Evolutionary conservation across 1,140 invertebrate genomes (phyloP).

Genomic region (Caerostris extrusa): DNA sequence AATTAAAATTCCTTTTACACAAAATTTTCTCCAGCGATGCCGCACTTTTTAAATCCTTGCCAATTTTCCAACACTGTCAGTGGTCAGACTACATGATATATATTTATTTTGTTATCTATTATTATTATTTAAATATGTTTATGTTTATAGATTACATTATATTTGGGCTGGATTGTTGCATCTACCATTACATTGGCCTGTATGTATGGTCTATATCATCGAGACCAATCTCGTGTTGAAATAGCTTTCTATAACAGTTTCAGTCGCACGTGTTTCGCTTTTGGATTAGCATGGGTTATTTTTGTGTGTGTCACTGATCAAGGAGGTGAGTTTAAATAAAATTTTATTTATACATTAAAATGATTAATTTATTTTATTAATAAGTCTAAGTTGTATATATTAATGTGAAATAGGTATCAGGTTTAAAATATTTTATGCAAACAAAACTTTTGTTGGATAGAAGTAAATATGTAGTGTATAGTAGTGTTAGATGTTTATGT

Average conservation of each 20-base stretch:
- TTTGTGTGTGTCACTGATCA: slow-evolving; percentile 45
- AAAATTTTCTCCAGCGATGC: no score
- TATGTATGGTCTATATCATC: slow-evolving; percentile 23
- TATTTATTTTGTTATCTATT: not conserved
- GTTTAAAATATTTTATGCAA: no score
- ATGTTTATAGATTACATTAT: not conserved
- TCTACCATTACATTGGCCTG: not conserved
- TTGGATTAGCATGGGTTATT: slow-evolving; percentile 43
- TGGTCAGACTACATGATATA: not conserved
- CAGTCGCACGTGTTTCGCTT: slow-evolving; percentile 3
- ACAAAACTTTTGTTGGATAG: no score
- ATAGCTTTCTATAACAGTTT: slow-evolving; percentile 32
- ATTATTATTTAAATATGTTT: not conserved
- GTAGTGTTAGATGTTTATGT: no score
- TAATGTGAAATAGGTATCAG: no score
- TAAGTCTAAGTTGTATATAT: no score
- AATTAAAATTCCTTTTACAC: no score
- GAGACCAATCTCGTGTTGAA: not conserved
- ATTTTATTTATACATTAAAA: no score
- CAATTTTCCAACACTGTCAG: no score
- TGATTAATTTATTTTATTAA: no score
- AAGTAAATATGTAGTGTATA: no score
- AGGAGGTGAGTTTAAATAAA: slow-evolving; percentile 19
- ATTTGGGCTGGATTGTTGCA: slow-evolving; percentile 27
- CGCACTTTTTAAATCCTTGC: no score